These are phyloP conservation scores for Solea senegalensis DNA, from an alignment of 2,113 vertebrate genomes.

Conservation along the genomic window DNA sequence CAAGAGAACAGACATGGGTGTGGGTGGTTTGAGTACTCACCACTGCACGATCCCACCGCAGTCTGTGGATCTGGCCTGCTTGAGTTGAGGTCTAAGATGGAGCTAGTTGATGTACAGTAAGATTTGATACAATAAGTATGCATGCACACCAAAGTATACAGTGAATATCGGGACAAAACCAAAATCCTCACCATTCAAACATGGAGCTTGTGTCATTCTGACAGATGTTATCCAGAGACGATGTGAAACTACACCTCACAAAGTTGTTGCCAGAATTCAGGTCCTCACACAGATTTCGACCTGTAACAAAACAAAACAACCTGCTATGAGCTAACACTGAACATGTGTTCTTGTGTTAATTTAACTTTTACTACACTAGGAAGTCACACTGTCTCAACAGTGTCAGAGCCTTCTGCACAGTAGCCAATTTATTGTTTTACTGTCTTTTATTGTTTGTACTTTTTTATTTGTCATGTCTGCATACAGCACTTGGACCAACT, in stretches of 20 bases:
- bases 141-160: background rate
- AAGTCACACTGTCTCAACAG: too few relatives aligned
- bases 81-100: constrained; percentile 8
- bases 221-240: constrained; percentile 57
- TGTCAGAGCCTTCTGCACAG: too few relatives aligned
- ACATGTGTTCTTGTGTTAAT: too few relatives aligned
- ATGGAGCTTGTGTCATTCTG: background rate
- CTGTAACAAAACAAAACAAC: constrained; percentile 22
- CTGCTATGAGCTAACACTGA: too few relatives aligned
- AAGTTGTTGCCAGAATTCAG: constrained; percentile 44
- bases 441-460: too few relatives aligned
- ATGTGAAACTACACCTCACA: constrained; percentile 60
- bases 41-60: constrained; percentile 15
- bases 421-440: too few relatives aligned
- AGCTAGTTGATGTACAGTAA: constrained; percentile 5
- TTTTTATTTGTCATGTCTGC: too few relatives aligned
- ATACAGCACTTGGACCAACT: too few relatives aligned
- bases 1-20: background rate
- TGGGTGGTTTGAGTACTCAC: constrained; percentile 31
- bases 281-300: constrained; percentile 42
- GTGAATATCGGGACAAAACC: background rate
- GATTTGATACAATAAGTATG: background rate
- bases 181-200: constrained; percentile 63
- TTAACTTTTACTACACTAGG: too few relatives aligned
- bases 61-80: too few relatives aligned